A percentile compares a stretch with the other conserved stretches of the same genome.
These are phyloP conservation scores for Heteromormyrus szaboi DNA, from an alignment of 2,797 vertebrate genomes.

Conservation along the genomic window DNA sequence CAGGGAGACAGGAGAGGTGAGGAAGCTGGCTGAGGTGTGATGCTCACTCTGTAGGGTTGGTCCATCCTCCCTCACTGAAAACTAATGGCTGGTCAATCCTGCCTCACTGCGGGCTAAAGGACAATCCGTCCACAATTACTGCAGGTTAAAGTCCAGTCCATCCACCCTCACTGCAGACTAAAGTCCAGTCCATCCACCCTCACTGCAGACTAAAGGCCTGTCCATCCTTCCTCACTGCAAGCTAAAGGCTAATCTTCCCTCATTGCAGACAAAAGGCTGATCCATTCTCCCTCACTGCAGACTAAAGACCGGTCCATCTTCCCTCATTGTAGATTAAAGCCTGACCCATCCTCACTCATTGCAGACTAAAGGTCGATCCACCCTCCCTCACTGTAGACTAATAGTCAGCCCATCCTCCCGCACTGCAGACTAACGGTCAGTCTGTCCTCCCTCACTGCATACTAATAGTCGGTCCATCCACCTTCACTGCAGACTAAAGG, in stretches of 20 bases:
- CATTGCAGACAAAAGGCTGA: neutral
- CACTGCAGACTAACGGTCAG: neutral
- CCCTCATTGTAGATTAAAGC: too few relatives aligned
- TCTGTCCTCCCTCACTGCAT: neutral
- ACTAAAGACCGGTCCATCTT: neutral
- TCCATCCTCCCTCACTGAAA: neutral
- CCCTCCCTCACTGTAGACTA: neutral
- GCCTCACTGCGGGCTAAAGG: neutral
- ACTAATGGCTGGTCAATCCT: neutral
- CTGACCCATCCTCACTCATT: too few relatives aligned
- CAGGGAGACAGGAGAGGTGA: constrained; percentile 18
- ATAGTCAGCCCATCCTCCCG: too few relatives aligned
- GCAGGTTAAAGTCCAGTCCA: neutral
- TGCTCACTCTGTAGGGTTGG: neutral
- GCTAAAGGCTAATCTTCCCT: neutral
- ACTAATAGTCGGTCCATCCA: neutral
- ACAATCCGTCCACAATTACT: too few relatives aligned
- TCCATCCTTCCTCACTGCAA: too few relatives aligned
- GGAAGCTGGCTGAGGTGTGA: neutral
- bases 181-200: neutral
- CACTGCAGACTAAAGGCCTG: too few relatives aligned
- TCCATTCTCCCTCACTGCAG: neutral
- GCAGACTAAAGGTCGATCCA: neutral
- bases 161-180: neutral
- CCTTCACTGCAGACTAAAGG: neutral